Evolutionary conservation across 92 coral and sea anemone species (phyloP).

Genomic region (Desmophyllum pertusum): DNA sequence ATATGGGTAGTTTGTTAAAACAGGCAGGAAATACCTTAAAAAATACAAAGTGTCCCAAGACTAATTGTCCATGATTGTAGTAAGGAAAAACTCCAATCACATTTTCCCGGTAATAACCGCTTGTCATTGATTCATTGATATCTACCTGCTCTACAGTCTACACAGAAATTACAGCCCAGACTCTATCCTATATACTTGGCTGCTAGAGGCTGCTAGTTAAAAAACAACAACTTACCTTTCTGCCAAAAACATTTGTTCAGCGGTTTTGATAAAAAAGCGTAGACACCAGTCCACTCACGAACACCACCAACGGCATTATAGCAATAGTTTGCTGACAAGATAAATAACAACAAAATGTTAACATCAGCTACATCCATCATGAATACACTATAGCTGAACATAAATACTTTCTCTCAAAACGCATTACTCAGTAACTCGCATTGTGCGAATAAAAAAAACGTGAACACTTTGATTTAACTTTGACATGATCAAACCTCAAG

Average conservation of each 20-base stretch:
- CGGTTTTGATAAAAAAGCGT: constrained; percentile 86
- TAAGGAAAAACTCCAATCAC: not conserved
- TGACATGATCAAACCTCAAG: no score
- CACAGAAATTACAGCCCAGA: not conserved
- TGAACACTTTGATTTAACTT: no score
- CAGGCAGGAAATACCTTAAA: no score
- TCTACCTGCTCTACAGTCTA: not conserved
- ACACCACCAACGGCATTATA: constrained; percentile 84
- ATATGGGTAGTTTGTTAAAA: no score
- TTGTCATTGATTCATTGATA: not conserved
- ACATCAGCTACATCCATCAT: not conserved
- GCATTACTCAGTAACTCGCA: no score
- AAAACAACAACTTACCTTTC: constrained; percentile 69
- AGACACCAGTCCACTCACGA: constrained; percentile 87
- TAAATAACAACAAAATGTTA: not conserved
- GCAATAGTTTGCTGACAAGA: constrained; percentile 84
- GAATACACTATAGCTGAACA: no score
- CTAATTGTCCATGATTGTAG: no score
- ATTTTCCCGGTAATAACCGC: not conserved
- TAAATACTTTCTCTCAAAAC: no score
- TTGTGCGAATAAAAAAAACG: no score
- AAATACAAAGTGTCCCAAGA: no score
- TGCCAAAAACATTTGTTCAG: constrained; percentile 78
- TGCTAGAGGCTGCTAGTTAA: not conserved
- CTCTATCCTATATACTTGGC: not conserved